Evolutionary conservation across 2,888 invertebrate species (phyloP), one percentile per base, ranked within the genome.

Genomic region (Fragum fragum): DNA sequence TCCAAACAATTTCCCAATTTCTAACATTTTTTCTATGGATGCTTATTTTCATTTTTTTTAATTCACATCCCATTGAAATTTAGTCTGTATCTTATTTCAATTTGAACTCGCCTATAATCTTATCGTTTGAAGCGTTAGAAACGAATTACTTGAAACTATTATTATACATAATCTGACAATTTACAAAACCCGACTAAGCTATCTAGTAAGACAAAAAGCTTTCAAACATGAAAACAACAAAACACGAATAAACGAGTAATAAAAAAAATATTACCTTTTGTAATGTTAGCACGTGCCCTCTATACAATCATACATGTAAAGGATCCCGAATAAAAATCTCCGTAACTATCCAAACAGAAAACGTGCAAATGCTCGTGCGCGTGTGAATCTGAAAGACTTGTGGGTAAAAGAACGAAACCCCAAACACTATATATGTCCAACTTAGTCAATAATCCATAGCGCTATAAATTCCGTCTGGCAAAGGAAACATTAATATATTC

Each of bases 381-480:
- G 42, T 23, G 42, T 9, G 3, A 23, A 23, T 23, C 21, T 66
- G 66, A 66, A 66, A 66, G 66, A 66, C 66, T 42, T 9, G 11
- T 42, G 66, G 66, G 66, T 66, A 42, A 11, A 23, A 42, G 21
- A 21, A 16, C 14, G 26, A 7, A 42, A 21, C n/a, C 42, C 36
- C 21, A 5, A 42, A n/a, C 66, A 66, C 66, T 66, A 39, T 66
- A 66, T 66, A 26, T 36, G n/a, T 63, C 26, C 66, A 11, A 32
- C 14, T n/a, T 11, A 32, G 6, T 42, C 23, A 42, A 26, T 42
- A 42, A 39, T 66, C 66, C 66, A 42, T 42, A 21, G 5, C 26
- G 42, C n/a, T 47, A 47, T 47, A 47, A 16, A 47, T 47, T 36
- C 47, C 14, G 47, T 47, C 14, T 47, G 47, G 47, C 47, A 47